These are phyloP conservation scores for Clarias gariepinus DNA, from an alignment of 2,113 vertebrate genomes.

Conservation along the genomic window DNA sequence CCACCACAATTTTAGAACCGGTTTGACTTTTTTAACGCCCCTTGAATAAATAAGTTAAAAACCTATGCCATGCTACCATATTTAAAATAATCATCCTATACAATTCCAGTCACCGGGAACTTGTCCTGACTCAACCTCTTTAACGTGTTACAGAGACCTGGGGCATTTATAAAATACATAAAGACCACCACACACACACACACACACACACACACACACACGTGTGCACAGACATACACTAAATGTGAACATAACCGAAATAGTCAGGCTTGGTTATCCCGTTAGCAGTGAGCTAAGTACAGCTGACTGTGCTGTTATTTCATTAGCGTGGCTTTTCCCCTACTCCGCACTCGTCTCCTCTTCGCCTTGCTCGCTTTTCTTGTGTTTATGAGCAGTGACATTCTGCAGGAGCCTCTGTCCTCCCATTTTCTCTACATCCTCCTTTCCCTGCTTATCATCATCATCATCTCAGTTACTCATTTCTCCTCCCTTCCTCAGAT, in stretches of 20 bases:
- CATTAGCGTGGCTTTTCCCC: slow-evolving; percentile 49
- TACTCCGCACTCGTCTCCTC: slow-evolving; percentile 3
- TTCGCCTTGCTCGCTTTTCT: slow-evolving; percentile 51
- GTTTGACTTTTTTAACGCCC: too few relatives aligned
- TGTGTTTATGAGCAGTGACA: slow-evolving; percentile 53
- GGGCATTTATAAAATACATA: not conserved
- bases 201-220: slow-evolving; percentile 15
- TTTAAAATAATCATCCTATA: not conserved
- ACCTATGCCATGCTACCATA: not conserved
- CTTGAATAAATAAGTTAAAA: not conserved
- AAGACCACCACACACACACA: slow-evolving; percentile 15
- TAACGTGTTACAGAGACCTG: slow-evolving; percentile 2
- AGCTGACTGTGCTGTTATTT: slow-evolving; percentile 64
- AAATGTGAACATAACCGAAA: too few relatives aligned
- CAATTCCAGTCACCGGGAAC: not conserved
- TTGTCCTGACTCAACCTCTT: not conserved
- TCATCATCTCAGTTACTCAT: slow-evolving; percentile 72
- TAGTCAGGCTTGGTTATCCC: slow-evolving; percentile 20
- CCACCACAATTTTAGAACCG: not conserved
- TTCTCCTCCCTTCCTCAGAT: slow-evolving; percentile 33
- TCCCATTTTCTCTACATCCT: slow-evolving; percentile 56
- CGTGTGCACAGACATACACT: not conserved
- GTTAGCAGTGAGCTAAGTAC: slow-evolving; percentile 53
- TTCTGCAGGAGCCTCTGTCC: slow-evolving; percentile 59
- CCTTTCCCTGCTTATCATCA: slow-evolving; percentile 71